A percentile compares a stretch with the other conserved stretches of the same genome.
Conservation (phyloP, 2,113 vertebrate genomes). For the Microcebus ravelobensis region DNA sequence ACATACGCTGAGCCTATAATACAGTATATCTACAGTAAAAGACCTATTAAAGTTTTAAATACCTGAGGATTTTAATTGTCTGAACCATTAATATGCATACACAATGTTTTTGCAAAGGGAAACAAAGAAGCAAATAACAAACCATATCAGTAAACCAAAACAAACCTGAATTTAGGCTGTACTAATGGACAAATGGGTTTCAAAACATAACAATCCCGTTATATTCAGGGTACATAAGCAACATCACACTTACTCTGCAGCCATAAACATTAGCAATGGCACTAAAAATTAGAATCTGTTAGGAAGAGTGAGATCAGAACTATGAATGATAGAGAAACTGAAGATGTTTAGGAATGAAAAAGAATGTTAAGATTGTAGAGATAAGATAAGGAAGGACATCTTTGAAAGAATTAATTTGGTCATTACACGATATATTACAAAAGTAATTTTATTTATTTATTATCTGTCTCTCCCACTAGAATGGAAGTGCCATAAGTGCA, state of each 20-base stretch:
- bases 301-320: not conserved
- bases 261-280: not conserved
- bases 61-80: not conserved
- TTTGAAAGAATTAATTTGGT: constrained; percentile 25
- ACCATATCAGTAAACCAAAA: constrained; percentile 28
- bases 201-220: not conserved
- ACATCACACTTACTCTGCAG: not conserved
- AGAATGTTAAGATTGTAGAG: not conserved
- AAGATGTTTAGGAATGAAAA: not conserved
- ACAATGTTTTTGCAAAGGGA: not conserved
- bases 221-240: not conserved
- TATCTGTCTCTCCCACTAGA: not conserved
- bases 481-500: not conserved
- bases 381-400: not conserved
- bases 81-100: constrained; percentile 33
- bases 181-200: not conserved
- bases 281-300: not conserved
- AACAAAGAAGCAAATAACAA: not conserved
- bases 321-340: not conserved
- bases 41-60: not conserved
- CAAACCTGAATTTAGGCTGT: not conserved
- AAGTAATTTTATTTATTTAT: constrained; percentile 24
- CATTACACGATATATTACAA: not conserved
- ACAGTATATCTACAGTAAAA: constrained; percentile 24
- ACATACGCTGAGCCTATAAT: constrained; percentile 28